phyloP scores from a whole-genome alignment of 2,888 invertebrate genomes.

The Ptychoptera contaminata region DNA sequence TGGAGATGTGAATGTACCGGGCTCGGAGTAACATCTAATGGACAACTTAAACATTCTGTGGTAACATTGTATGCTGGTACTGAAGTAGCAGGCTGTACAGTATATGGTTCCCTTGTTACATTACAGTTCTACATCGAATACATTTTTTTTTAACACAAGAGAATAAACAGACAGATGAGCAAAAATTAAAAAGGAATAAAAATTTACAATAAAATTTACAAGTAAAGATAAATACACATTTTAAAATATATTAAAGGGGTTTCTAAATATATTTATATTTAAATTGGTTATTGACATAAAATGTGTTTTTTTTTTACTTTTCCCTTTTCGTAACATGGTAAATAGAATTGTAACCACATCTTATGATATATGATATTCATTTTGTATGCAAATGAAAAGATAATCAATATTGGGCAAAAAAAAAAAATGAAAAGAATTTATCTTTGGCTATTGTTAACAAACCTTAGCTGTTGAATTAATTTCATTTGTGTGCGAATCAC shows the following conservation, averaged over 20 bases:
- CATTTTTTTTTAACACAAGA: conserved; percentile 12
- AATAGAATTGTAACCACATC: too few relatives aligned
- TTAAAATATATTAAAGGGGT: too few relatives aligned
- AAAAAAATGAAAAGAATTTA: too few relatives aligned
- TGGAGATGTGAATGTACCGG: conserved; percentile 38
- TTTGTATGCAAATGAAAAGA: too few relatives aligned
- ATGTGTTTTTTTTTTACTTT: too few relatives aligned
- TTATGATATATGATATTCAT: too few relatives aligned
- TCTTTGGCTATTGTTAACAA: conserved; percentile 1
- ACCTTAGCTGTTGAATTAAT: conserved; percentile 21
- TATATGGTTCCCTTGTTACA: conserved; percentile 44
- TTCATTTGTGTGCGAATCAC: conserved; percentile 18
- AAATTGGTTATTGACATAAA: too few relatives aligned
- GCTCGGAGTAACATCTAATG: conserved; percentile 40
- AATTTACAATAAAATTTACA: neutral
- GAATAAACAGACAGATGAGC: neutral
- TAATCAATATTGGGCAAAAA: too few relatives aligned
- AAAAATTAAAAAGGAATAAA: conserved; percentile 1
- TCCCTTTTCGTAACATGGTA: too few relatives aligned
- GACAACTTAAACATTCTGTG: conserved; percentile 32
- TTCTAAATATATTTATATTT: too few relatives aligned
- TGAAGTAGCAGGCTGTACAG: conserved; percentile 41
- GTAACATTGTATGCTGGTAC: conserved; percentile 25
- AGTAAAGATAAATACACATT: neutral
- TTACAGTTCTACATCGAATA: conserved; percentile 42